Conservation (phyloP, 2,888 invertebrate species). For the Erebia ligea region DNA sequence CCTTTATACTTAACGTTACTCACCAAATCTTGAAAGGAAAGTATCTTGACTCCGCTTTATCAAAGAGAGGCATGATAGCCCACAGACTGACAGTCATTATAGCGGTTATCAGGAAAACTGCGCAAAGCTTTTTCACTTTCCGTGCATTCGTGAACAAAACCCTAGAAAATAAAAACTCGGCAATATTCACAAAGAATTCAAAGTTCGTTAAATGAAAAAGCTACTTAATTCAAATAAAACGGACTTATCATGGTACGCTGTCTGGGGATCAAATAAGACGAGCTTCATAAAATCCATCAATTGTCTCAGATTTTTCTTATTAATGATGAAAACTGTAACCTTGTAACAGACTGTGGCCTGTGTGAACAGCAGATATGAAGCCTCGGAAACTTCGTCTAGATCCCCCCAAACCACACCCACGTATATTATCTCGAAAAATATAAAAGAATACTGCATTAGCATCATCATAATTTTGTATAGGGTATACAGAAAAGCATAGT, state of each 20-base stretch:
- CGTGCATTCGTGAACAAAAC: slow-evolving; percentile 53
- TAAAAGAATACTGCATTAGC: slow-evolving; percentile 61
- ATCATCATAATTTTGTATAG: slow-evolving; percentile 56
- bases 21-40: slow-evolving; percentile 75
- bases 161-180: slow-evolving; percentile 44
- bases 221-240: slow-evolving; percentile 33
- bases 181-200: not conserved
- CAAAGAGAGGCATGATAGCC: slow-evolving; percentile 68
- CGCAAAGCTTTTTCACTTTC: slow-evolving; percentile 58
- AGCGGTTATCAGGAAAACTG: slow-evolving; percentile 62
- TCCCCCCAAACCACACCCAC: slow-evolving; percentile 67
- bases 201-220: not conserved
- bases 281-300: slow-evolving; percentile 58
- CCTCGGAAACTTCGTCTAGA: slow-evolving; percentile 65
- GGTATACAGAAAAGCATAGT: slow-evolving; percentile 46
- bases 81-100: slow-evolving; percentile 63
- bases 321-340: slow-evolving; percentile 58
- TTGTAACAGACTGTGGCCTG: slow-evolving; percentile 71
- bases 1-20: slow-evolving; percentile 33
- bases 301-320: slow-evolving; percentile 52
- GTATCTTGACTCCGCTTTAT: slow-evolving; percentile 53
- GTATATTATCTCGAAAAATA: slow-evolving; percentile 66
- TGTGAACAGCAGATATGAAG: slow-evolving; percentile 67
- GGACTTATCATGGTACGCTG: slow-evolving; percentile 59
- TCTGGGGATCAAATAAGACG: slow-evolving; percentile 55